Evolutionary conservation across 2,797 vertebrate species (phyloP).

Genomic region (Amblyopsis hoosieri): DNA sequence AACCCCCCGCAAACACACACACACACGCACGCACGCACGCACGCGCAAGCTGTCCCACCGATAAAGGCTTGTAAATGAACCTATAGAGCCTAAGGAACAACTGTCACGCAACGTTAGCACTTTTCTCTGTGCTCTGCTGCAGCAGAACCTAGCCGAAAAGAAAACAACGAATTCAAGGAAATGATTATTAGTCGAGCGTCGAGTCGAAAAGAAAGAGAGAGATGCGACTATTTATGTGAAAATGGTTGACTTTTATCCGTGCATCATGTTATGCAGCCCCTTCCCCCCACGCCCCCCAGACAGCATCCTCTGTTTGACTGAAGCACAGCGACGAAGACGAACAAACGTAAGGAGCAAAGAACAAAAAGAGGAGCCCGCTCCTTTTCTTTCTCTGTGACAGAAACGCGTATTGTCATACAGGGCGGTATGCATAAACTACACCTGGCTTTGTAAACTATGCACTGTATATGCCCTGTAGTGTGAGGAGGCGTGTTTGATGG

Average conservation of each 20-base stretch:
- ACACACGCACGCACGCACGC: too few relatives aligned
- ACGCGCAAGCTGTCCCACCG: too few relatives aligned
- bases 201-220: slow-evolving; percentile 36
- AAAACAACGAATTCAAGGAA: slow-evolving; percentile 24
- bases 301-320: too few relatives aligned
- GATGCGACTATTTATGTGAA: slow-evolving; percentile 1
- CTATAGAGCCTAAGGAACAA: slow-evolving; percentile 76
- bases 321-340: too few relatives aligned
- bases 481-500: slow-evolving; percentile 56
- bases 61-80: slow-evolving; percentile 13
- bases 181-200: slow-evolving; percentile 23
- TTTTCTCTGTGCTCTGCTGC: slow-evolving; percentile 73
- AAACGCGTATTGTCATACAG: slow-evolving; percentile 64
- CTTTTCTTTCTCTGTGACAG: slow-evolving; percentile 11
- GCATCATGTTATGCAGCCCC: too few relatives aligned
- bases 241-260: slow-evolving; percentile 10
- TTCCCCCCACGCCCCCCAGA: too few relatives aligned
- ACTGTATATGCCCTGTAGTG: slow-evolving; percentile 80
- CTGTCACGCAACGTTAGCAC: slow-evolving; percentile 62
- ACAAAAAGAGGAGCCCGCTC: background rate
- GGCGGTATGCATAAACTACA: slow-evolving; percentile 71
- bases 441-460: slow-evolving; percentile 85
- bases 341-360: too few relatives aligned
- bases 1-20: slow-evolving; percentile 24
- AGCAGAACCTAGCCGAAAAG: slow-evolving; percentile 66